A percentile compares a stretch with the other conserved stretches of the same genome.
Conservation (phyloP, 2,797 vertebrate genomes). For the Loris lydekkerianus region DNA sequence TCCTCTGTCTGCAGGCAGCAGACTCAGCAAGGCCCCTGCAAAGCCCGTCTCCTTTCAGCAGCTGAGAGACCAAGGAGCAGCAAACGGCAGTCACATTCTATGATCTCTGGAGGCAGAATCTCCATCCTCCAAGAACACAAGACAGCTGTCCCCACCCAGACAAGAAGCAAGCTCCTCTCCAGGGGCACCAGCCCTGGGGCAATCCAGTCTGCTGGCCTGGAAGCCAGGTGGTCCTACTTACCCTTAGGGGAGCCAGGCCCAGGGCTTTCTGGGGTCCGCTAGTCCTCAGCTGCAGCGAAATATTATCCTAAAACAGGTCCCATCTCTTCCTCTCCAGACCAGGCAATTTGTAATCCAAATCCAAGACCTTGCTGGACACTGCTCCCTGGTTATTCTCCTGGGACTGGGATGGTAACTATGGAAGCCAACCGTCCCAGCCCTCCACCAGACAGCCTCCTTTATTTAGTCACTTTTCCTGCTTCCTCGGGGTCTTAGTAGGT, state of each 20-base stretch:
- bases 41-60: not conserved
- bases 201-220: rapidly evolving
- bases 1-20: not conserved
- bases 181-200: rapidly evolving
- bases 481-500: not conserved
- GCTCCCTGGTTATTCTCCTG: not conserved
- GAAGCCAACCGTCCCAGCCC: rapidly evolving
- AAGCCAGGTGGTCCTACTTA: not conserved
- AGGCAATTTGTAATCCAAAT: conserved; percentile 82
- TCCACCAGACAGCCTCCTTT: not conserved
- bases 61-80: not conserved
- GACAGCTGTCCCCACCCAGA: rapidly evolving
- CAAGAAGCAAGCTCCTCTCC: not conserved
- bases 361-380: not conserved
- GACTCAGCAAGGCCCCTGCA: rapidly evolving
- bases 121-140: not conserved
- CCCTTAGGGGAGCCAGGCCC: not conserved
- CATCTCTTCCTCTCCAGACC: not conserved
- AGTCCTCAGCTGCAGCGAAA: not conserved
- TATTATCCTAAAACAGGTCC: not conserved
- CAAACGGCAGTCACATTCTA: not conserved
- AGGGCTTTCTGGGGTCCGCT: rapidly evolving
- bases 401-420: not conserved
- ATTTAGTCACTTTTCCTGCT: not conserved
- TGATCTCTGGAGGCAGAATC: not conserved